Percentiles rank a stretch among this genome's conserved stretches.
phyloP scores from a whole-genome alignment of 2,888 invertebrate species.

The Bombylius discolor region DNA sequence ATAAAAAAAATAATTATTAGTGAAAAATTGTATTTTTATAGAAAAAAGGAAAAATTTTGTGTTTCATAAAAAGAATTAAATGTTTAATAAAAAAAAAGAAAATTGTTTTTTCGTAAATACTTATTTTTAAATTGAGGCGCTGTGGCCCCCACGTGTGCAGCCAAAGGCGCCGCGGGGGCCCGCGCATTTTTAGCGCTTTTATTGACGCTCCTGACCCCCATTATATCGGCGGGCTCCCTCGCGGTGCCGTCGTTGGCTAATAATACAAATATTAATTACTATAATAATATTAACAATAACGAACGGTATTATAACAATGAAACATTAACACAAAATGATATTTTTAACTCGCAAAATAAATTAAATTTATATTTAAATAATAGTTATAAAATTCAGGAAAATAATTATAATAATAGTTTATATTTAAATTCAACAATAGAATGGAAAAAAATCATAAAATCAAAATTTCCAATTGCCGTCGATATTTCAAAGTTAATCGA shows the following conservation, averaged over 20 bases:
- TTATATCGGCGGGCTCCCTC: slow-evolving; percentile 30
- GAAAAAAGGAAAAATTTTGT: no score
- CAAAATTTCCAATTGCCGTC: slow-evolving; percentile 10
- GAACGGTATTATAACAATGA: background rate
- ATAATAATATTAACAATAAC: background rate
- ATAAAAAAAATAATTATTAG: no score
- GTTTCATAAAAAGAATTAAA: no score
- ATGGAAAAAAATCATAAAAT: slow-evolving; percentile 19
- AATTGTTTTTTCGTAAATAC: background rate
- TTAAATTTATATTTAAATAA: no score
- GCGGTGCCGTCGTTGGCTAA: slow-evolving; percentile 26
- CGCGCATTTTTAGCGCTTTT: slow-evolving; percentile 25
- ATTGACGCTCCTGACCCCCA: slow-evolving; percentile 27
- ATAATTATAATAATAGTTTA: background rate
- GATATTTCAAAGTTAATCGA: slow-evolving; percentile 15
- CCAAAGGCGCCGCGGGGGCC: slow-evolving; percentile 37
- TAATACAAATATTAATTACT: background rate
- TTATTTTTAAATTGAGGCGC: slow-evolving; percentile 21
- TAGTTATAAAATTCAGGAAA: background rate
- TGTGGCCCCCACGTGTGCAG: slow-evolving; percentile 37
- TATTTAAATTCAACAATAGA: background rate
- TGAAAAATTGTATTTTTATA: no score
- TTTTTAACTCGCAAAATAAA: no score
- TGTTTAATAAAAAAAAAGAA: no score
- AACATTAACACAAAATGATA: no score